Evolutionary conservation across 1,140 invertebrate species (phyloP).

Genomic region (Pseudomyrmex concolor): DNA sequence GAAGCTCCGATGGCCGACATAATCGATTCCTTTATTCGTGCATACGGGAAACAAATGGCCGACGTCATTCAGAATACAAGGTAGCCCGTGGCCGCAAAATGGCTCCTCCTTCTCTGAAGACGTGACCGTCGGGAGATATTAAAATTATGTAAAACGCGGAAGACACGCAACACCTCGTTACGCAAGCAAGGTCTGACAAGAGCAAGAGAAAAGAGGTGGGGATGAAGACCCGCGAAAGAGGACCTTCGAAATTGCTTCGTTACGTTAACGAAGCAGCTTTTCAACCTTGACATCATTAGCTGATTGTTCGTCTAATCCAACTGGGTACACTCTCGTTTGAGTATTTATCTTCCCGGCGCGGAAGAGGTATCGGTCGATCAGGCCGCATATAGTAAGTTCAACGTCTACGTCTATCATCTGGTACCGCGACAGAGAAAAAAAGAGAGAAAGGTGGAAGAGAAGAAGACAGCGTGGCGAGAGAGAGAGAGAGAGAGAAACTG

Average conservation of each 20-base stretch:
- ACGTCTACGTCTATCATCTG: conserved; percentile 67
- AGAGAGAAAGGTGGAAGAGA: conserved; percentile 8
- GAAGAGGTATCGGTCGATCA: conserved; percentile 66
- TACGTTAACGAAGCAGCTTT: conserved; percentile 70
- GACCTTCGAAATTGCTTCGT: conserved; percentile 68
- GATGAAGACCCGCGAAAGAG: conserved; percentile 6
- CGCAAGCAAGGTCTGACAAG: conserved; percentile 10
- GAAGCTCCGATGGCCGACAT: conserved; percentile 52
- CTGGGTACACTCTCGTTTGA: conserved; percentile 37
- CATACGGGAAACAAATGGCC: conserved; percentile 55
- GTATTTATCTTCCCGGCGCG: conserved; percentile 70
- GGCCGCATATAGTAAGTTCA: conserved; percentile 13
- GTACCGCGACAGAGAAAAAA: conserved; percentile 44
- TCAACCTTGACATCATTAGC: conserved; percentile 74
- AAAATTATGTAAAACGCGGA: conserved; percentile 59
- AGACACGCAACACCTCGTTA: conserved; percentile 26
- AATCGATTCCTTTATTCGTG: conserved; percentile 62
- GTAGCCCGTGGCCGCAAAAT: conserved; percentile 53
- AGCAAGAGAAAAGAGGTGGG: not conserved
- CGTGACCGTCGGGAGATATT: conserved; percentile 37
- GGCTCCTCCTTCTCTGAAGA: conserved; percentile 37
- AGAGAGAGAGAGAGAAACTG: conserved; percentile 28
- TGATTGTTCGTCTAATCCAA: conserved; percentile 71
- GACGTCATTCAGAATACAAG: conserved; percentile 54
- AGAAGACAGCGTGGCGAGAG: not conserved